A percentile compares a stretch with the other conserved stretches of the same genome.
phyloP scores from a whole-genome alignment of 2,113 vertebrate species.

The Amblyornis subalaris region DNA sequence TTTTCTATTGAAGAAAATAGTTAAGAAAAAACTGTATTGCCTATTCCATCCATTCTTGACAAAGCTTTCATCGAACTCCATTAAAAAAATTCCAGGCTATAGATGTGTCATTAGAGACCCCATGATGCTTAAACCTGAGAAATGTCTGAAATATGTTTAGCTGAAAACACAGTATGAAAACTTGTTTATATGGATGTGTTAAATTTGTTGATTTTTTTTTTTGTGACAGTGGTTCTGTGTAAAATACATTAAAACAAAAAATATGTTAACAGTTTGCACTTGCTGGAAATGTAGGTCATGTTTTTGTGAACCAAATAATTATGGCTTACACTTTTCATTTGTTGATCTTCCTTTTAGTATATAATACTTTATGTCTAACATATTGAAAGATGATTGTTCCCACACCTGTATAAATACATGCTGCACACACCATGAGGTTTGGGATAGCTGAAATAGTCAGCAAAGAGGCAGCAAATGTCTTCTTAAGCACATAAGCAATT shows the following conservation, averaged over 20 bases:
- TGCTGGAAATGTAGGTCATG: not conserved
- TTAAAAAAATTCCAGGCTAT: not conserved
- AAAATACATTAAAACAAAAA: not conserved
- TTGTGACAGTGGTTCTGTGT: not conserved
- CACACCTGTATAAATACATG: not conserved
- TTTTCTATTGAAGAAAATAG: not conserved
- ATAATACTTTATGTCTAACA: not conserved
- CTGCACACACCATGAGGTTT: not conserved
- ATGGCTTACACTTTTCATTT: not conserved
- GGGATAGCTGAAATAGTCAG: not conserved
- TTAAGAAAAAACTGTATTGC: not conserved
- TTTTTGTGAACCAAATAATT: not conserved
- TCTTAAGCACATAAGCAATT: not conserved
- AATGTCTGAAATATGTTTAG: not conserved
- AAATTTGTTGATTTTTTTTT: not conserved
- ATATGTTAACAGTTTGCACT: not conserved
- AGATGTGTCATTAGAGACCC: not conserved
- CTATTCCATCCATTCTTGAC: not conserved
- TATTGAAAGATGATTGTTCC: not conserved
- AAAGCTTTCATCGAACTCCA: not conserved
- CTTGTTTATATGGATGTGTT: not conserved
- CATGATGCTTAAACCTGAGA: not conserved
- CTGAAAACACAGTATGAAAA: not conserved
- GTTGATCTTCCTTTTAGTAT: not conserved
- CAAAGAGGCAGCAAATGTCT: not conserved